Evolutionary conservation across 2,113 vertebrate genomes (phyloP).

Genomic region (Ascaphus truei): DNA sequence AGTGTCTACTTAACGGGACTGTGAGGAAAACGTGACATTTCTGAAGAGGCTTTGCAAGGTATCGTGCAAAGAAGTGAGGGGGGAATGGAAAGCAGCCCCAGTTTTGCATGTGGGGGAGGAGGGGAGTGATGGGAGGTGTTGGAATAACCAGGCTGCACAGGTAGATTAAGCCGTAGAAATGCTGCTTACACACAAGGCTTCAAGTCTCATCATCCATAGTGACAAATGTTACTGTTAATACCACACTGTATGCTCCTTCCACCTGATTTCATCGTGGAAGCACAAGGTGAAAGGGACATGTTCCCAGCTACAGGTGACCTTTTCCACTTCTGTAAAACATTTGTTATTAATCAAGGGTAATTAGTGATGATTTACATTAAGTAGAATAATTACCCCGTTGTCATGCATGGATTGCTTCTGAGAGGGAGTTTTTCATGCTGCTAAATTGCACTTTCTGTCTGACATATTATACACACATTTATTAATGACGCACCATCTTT

Average conservation of each 20-base stretch:
- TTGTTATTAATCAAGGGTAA: constrained; percentile 25
- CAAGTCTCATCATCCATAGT: background rate
- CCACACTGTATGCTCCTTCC: background rate
- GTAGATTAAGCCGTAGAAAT: background rate
- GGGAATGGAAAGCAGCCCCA: no score
- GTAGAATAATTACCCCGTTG: constrained; percentile 2
- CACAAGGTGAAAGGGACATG: constrained; percentile 8
- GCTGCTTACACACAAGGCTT: background rate
- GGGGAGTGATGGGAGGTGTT: no score
- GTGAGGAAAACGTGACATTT: no score
- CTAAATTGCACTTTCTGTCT: background rate
- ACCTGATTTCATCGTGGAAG: background rate
- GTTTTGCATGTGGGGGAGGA: no score
- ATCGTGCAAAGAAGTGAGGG: no score
- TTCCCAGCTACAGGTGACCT: background rate
- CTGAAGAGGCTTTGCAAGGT: no score
- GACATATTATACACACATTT: background rate
- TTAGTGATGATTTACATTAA: constrained; percentile 13
- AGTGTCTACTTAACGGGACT: no score
- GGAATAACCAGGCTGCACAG: no score
- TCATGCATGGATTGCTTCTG: background rate
- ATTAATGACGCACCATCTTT: background rate
- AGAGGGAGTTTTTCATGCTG: background rate
- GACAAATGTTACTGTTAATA: constrained; percentile 1
- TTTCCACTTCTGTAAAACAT: constrained; percentile 2